Evolutionary conservation across 2,797 vertebrate genomes (phyloP), one percentile per base, ranked within the genome.

Genomic region (Ataeniobius toweri): DNA sequence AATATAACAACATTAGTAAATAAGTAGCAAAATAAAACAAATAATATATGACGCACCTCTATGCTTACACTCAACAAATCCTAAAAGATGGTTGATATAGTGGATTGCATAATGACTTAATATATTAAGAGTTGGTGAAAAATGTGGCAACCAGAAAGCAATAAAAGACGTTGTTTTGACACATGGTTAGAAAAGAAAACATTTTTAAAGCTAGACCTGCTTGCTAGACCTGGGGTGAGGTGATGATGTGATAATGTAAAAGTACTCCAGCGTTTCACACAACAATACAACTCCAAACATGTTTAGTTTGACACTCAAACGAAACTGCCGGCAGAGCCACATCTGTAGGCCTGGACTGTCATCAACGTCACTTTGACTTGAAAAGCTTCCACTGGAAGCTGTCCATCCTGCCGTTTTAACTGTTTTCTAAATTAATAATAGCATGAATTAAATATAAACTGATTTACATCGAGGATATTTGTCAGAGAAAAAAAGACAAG

Each of bases 241-340:
- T 50, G 44, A 61, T 67, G 46, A 39, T 69, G 55, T 39, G 46
- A 24, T 69, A 53, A 36, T 70, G 67, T 74, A 72, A 83, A 83
- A 26, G 74, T 51, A 76, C 16, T 26, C 51, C 77, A 78, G 80
- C 63, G 75, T 78, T 58, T 74, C 53, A 74, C 79, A 68, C 82
- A 77, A 75, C n/a, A 79, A 82, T 80, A 85, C 80, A 76, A 87
- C 77, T 69, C 67, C 73, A 74, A 76, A 80, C 59, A 75, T 88
- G 87, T 88, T 91, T 89, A 68, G 80, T 75, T 82, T 85, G 71
- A 79, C 86, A 75, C 81, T 76, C 84, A 89, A 89, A 89, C 84
- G 84, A 82, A 82, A 61, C 80, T 56, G 39, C 53, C 50, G 56
- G 51, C 73, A 20, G n/a, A 22, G 61, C 74, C 80, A 75, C 83